These are phyloP conservation scores for Lepilemur ruficaudatus DNA, from an alignment of 2,797 vertebrate genomes.

Conservation along the genomic window DNA sequence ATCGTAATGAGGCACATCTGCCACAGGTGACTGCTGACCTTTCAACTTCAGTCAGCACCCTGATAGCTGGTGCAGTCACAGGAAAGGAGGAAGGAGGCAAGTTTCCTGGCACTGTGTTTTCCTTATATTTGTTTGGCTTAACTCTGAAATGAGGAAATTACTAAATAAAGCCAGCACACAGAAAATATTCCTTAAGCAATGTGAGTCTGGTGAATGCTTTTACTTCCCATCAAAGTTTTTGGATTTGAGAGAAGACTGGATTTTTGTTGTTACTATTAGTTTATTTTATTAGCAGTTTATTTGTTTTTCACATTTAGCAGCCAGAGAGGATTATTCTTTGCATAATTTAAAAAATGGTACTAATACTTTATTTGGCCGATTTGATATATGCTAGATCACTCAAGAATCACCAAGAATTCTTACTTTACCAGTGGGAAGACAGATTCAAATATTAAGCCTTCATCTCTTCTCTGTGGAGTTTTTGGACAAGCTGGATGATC, in stretches of 20 bases:
- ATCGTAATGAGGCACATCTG: conserved; percentile 39
- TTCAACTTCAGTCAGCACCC: not conserved
- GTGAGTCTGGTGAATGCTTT: not conserved
- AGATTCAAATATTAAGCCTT: not conserved
- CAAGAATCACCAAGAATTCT: not conserved
- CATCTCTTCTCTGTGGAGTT: not conserved
- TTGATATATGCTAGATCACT: not conserved
- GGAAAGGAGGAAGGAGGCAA: not conserved
- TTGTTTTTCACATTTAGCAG: not conserved
- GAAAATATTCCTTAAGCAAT: conserved; percentile 39
- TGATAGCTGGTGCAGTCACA: not conserved
- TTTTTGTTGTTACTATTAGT: not conserved
- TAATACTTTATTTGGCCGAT: not conserved
- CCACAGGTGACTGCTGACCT: conserved; percentile 58
- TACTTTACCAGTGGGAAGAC: not conserved
- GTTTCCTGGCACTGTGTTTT: conserved; percentile 59
- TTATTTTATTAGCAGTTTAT: not conserved
- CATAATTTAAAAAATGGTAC: not conserved
- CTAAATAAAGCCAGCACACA: not conserved
- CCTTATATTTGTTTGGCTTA: conserved; percentile 47
- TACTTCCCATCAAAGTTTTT: not conserved
- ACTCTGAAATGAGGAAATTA: conserved; percentile 50
- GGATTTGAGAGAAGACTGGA: not conserved
- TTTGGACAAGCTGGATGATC: not conserved
- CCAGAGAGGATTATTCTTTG: not conserved